Percentiles rank a stretch among this genome's conserved stretches.
Evolutionary conservation across 2,888 invertebrate genomes (phyloP).

Genomic region (Stomorhina lunata): DNA sequence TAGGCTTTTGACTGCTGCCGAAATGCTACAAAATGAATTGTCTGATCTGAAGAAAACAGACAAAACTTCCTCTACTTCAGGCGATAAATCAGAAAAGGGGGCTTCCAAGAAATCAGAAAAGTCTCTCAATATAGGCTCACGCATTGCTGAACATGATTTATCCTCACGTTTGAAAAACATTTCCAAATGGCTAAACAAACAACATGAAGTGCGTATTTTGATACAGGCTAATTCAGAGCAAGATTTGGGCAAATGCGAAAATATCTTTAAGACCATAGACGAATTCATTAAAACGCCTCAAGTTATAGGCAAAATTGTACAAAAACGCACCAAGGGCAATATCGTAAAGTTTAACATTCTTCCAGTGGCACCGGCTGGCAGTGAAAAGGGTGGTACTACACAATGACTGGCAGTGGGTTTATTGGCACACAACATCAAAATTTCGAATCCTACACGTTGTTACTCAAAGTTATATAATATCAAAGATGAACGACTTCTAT

Average conservation of each 20-base stretch:
- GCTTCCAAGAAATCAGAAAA: conserved; percentile 83
- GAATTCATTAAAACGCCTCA: conserved; percentile 79
- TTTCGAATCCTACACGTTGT: background rate
- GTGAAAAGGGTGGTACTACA: background rate
- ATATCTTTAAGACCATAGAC: conserved; percentile 82
- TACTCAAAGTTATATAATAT: conserved; percentile 1
- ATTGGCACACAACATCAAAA: background rate
- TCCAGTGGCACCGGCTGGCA: conserved; percentile 75
- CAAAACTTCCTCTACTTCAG: background rate
- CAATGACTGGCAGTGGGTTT: conserved; percentile 55
- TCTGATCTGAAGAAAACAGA: conserved; percentile 30
- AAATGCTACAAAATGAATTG: conserved; percentile 83
- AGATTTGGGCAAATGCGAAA: conserved; percentile 78
- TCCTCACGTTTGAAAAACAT: conserved; percentile 84
- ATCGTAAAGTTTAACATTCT: conserved; percentile 84
- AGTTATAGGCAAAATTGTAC: conserved; percentile 82
- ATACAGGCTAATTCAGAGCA: conserved; percentile 71
- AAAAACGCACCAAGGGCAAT: conserved; percentile 83
- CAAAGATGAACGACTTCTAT: background rate
- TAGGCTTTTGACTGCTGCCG: conserved; percentile 84
- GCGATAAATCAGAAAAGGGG: conserved; percentile 4
- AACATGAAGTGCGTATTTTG: conserved; percentile 82
- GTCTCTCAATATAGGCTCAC: conserved; percentile 83
- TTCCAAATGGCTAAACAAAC: conserved; percentile 84
- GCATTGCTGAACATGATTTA: conserved; percentile 85